phyloP scores from a whole-genome alignment of 2,888 invertebrate genomes.

The Erebia ligea region DNA sequence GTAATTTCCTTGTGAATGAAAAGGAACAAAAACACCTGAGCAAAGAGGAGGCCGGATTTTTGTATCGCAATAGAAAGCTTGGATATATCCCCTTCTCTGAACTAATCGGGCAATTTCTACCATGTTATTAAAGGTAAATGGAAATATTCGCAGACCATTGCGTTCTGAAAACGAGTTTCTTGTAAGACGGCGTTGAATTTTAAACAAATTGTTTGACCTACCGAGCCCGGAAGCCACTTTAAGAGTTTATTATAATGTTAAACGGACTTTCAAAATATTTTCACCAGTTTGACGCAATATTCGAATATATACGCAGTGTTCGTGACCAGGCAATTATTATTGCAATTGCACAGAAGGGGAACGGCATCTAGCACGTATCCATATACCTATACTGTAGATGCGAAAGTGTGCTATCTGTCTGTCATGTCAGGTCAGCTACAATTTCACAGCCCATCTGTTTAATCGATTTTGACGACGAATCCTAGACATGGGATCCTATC shows the following conservation, averaged over 20 bases:
- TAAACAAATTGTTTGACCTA: constrained; percentile 78
- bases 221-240: constrained; percentile 61
- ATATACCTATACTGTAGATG: no score
- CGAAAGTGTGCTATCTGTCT: no score
- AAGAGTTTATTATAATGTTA: constrained; percentile 70
- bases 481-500: no score
- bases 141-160: constrained; percentile 79
- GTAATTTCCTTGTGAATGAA: constrained; percentile 8
- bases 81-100: constrained; percentile 64
- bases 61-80: constrained; percentile 59
- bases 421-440: no score
- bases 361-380: no score
- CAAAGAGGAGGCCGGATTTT: constrained; percentile 22
- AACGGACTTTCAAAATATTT: constrained; percentile 42
- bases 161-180: constrained; percentile 76
- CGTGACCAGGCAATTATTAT: no score
- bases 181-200: constrained; percentile 79
- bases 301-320: no score
- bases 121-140: constrained; percentile 79
- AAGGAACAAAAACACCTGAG: constrained; percentile 30
- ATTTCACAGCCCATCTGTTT: no score
- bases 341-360: no score
- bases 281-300: not conserved
- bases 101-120: constrained; percentile 80
- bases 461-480: no score